phyloP scores from a whole-genome alignment of 2,113 vertebrate species.

The Thamnophis sirtalis region DNA sequence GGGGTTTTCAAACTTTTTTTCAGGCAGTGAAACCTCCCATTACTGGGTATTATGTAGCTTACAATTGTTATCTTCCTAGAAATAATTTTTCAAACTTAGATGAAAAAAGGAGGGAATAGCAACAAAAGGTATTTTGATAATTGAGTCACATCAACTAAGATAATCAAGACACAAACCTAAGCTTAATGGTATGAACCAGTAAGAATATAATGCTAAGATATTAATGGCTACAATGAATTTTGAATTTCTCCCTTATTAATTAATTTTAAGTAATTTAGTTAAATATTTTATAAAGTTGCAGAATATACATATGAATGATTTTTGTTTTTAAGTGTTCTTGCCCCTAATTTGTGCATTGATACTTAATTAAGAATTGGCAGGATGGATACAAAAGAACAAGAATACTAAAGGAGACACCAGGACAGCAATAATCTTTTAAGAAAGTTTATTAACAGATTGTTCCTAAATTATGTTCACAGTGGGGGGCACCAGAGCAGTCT shows the following conservation, averaged over 20 bases:
- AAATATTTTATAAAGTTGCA: background rate
- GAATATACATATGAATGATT: background rate
- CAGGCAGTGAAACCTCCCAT: too few species aligned
- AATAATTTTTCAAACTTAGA: constrained; percentile 21
- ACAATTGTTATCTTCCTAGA: background rate
- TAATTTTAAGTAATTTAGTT: background rate
- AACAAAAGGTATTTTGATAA: background rate
- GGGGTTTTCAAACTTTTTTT: too few species aligned
- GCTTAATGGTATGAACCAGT: background rate
- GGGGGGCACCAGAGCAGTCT: too few species aligned
- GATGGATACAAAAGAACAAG: background rate
- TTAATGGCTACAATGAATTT: background rate
- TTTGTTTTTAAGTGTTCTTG: background rate
- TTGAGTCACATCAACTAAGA: background rate
- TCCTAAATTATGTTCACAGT: background rate
- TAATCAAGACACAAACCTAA: too few species aligned
- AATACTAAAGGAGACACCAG: background rate
- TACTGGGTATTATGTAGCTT: accelerated
- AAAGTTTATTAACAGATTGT: background rate
- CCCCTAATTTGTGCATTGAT: background rate
- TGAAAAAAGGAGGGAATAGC: background rate
- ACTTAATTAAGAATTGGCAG: background rate
- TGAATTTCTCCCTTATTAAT: background rate
- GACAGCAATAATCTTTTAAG: background rate
- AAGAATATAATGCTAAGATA: too few species aligned